phyloP scores from a whole-genome alignment of 2,113 vertebrate species.

The Cyphomyrus plagiostoma region DNA sequence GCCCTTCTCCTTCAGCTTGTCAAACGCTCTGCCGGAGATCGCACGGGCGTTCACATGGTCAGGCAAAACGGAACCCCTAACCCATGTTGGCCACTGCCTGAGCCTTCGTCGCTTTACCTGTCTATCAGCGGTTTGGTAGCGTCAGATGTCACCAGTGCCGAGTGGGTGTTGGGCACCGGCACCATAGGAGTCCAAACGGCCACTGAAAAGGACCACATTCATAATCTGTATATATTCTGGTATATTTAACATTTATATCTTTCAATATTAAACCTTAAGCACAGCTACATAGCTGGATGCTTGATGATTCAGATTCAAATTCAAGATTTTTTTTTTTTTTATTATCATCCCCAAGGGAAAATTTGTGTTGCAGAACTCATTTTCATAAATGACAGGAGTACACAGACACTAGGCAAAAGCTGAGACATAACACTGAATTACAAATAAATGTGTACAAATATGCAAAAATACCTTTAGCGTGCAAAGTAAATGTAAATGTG shows the following conservation, averaged over 20 bases:
- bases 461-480: background rate
- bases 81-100: background rate
- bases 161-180: conserved; percentile 30
- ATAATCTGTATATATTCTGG: background rate
- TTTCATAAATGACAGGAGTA: background rate
- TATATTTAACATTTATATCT: background rate
- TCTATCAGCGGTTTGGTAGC: conserved; percentile 68
- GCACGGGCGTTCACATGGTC: background rate
- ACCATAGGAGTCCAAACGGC: conserved; percentile 62
- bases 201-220: conserved; percentile 56
- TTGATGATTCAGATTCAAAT: background rate
- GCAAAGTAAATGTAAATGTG: no score
- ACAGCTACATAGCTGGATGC: background rate
- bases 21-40: conserved; percentile 68
- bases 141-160: conserved; percentile 48
- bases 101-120: conserved; percentile 60
- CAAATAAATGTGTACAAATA: background rate
- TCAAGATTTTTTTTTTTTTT: background rate
- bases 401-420: background rate
- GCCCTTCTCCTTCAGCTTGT: conserved; percentile 75
- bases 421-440: background rate
- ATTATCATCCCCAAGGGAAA: background rate
- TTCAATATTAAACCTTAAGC: background rate
- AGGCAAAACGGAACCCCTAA: background rate
- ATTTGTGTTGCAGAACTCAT: background rate